phyloP scores from a whole-genome alignment of 2,113 vertebrate genomes.

The Psilopsiagon aymara region DNA sequence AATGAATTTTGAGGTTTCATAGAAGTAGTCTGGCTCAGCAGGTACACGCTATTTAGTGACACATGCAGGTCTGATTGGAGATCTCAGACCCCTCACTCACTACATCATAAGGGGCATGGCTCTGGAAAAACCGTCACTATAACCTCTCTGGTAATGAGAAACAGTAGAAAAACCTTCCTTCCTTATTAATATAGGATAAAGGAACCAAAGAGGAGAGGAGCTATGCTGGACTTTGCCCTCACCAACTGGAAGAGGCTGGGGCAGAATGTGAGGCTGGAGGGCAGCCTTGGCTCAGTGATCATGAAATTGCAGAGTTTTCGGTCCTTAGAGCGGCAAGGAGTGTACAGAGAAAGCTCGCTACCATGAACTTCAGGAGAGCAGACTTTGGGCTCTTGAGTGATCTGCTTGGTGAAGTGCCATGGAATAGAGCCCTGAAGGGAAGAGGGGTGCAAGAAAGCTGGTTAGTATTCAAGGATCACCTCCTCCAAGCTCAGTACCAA shows the following conservation, averaged over 20 bases:
- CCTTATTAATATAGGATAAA: background rate
- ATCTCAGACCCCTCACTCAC: background rate
- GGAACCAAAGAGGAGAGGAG: background rate
- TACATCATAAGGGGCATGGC: background rate
- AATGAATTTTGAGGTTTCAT: background rate
- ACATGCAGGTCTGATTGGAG: background rate
- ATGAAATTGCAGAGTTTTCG: background rate
- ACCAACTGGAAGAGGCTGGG: background rate
- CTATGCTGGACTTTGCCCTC: background rate
- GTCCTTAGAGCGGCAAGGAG: background rate
- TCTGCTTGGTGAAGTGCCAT: background rate
- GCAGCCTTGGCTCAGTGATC: background rate
- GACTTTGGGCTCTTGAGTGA: background rate
- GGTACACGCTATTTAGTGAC: background rate
- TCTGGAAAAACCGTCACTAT: background rate
- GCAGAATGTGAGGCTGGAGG: background rate
- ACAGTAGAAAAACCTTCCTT: background rate
- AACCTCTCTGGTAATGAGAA: background rate
- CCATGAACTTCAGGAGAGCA: background rate
- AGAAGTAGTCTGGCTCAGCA: background rate
- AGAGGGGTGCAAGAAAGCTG: background rate
- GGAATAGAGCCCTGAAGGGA: background rate
- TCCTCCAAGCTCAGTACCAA: background rate
- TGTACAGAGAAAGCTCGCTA: background rate
- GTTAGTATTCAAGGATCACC: background rate